A percentile compares a stretch with the other conserved stretches of the same genome.
Evolutionary conservation across 2,888 invertebrate genomes (phyloP).

Genomic region (Agrypnus murinus): DNA sequence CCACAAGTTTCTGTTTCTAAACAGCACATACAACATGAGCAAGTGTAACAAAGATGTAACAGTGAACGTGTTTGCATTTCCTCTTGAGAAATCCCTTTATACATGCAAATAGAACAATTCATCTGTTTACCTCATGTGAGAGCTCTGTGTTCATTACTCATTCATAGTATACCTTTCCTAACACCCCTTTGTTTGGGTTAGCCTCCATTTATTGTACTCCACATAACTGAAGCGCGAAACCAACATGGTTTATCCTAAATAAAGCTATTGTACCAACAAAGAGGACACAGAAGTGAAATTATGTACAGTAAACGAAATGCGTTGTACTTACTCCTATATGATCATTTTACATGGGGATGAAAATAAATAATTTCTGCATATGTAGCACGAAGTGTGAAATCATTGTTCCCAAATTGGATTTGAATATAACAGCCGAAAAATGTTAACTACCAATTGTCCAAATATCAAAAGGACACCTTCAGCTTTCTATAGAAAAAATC

Average conservation of each 20-base stretch:
- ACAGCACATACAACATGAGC: not conserved
- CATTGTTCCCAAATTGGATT: constrained; percentile 2
- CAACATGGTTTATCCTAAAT: not conserved
- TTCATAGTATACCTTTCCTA: constrained; percentile 40
- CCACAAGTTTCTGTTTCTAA: no score
- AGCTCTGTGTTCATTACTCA: constrained; percentile 39
- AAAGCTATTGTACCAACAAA: not conserved
- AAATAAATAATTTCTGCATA: not conserved
- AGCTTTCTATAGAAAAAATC: not conserved
- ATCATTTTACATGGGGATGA: not conserved
- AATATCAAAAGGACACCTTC: not conserved
- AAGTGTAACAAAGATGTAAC: constrained; percentile 26
- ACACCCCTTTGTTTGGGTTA: constrained; percentile 34
- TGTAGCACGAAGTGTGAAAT: not conserved
- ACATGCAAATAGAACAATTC: constrained; percentile 42
- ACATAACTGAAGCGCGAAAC: constrained; percentile 24
- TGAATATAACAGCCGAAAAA: not conserved
- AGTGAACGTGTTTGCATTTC: constrained; percentile 26
- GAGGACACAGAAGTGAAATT: constrained; percentile 16
- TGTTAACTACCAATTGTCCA: no score
- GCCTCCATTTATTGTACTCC: constrained; percentile 34
- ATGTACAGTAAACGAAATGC: constrained; percentile 8
- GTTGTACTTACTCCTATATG: not conserved
- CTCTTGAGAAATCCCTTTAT: constrained; percentile 34
- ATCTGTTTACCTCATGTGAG: constrained; percentile 40